These are phyloP conservation scores for Danaus chrysippus DNA, from an alignment of 2,888 invertebrate species.

Conservation along the genomic window DNA sequence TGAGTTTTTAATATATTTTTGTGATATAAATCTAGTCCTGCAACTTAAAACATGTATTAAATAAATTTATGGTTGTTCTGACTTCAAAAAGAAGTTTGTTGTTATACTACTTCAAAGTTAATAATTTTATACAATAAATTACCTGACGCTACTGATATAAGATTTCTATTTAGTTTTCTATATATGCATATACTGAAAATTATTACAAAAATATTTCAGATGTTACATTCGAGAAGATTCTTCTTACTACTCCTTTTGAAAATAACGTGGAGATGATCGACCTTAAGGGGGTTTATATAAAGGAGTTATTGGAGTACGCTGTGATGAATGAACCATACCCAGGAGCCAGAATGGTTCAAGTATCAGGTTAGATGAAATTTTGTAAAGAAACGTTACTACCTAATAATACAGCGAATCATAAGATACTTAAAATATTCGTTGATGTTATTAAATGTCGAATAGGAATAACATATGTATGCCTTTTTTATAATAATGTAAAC, in stretches of 20 bases:
- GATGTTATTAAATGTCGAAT: neutral
- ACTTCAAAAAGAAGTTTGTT: too few relatives aligned
- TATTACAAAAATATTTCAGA: slow-evolving; percentile 64
- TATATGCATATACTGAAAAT: slow-evolving; percentile 41
- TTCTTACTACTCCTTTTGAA: slow-evolving; percentile 86
- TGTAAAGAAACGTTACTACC: neutral
- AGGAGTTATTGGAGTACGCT: slow-evolving; percentile 80
- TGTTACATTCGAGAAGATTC: slow-evolving; percentile 83
- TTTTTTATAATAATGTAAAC: too few relatives aligned
- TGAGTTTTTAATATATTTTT: slow-evolving; percentile 3
- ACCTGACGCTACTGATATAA: too few relatives aligned
- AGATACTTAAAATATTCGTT: neutral
- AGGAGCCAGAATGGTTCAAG: slow-evolving; percentile 78
- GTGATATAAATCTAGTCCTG: neutral
- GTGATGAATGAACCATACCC: slow-evolving; percentile 64
- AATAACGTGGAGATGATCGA: slow-evolving; percentile 86
- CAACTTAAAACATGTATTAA: neutral
- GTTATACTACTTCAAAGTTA: too few relatives aligned
- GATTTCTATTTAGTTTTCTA: slow-evolving; percentile 30
- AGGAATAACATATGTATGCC: too few relatives aligned
- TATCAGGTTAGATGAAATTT: slow-evolving; percentile 68
- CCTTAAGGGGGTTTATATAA: slow-evolving; percentile 82
- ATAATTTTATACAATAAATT: too few relatives aligned
- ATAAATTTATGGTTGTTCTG: too few relatives aligned
- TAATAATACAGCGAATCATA: neutral